Percentiles rank a stretch among this genome's conserved stretches.
These are phyloP conservation scores for Lithophane semibrunnea DNA, from an alignment of 2,888 invertebrate species.

Conservation along the genomic window DNA sequence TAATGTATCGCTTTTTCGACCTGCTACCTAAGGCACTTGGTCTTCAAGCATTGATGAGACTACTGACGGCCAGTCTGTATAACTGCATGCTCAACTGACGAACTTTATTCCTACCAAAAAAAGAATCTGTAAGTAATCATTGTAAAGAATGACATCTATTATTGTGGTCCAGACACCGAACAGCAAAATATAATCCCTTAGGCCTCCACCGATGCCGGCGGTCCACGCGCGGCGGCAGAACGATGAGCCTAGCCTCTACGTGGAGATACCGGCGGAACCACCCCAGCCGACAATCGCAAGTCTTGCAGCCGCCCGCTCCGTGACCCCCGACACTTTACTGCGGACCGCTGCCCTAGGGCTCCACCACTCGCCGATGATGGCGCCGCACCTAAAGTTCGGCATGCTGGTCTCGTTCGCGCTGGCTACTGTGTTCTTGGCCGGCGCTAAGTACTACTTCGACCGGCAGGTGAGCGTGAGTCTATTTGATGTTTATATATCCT, in stretches of 20 bases:
- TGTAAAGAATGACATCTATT: not conserved
- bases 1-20: not conserved
- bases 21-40: not conserved
- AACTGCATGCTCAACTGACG: not conserved
- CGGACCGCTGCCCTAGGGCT: slow-evolving; percentile 87
- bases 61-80: not conserved
- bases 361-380: slow-evolving; percentile 87
- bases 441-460: slow-evolving; percentile 94
- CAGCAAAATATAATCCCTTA: slow-evolving; percentile 45
- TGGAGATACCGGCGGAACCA: slow-evolving; percentile 85
- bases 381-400: slow-evolving; percentile 92
- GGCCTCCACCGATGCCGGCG: slow-evolving; percentile 79
- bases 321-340: slow-evolving; percentile 86
- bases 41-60: not conserved
- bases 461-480: slow-evolving; percentile 86
- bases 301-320: slow-evolving; percentile 86
- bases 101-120: not conserved
- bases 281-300: slow-evolving; percentile 86
- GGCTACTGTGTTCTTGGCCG: slow-evolving; percentile 92
- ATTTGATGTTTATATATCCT: slow-evolving; percentile 31
- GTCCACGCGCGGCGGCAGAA: slow-evolving; percentile 81
- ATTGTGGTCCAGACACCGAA: slow-evolving; percentile 9
- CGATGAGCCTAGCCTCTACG: slow-evolving; percentile 85
- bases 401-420: slow-evolving; percentile 93
- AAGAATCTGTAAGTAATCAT: not conserved